Evolutionary conservation across 1,140 invertebrate genomes (phyloP).

Genomic region (Vanessa tameamea): DNA sequence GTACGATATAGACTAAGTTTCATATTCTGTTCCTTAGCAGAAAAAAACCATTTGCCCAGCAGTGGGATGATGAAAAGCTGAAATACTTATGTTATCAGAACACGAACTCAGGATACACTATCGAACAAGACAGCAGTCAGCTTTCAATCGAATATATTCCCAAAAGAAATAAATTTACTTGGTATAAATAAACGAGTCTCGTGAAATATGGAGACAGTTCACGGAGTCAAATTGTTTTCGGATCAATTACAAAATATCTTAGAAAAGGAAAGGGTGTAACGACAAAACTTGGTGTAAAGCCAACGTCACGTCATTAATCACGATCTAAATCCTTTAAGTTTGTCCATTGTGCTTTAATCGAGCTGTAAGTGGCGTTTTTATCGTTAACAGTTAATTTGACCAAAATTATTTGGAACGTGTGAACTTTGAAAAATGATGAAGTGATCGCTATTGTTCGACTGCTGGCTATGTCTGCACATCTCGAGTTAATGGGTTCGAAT

Average conservation of each 20-base stretch:
- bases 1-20: no score
- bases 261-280: conserved; percentile 1
- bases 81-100: neutral
- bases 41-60: no score
- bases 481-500: no score
- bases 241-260: conserved; percentile 6
- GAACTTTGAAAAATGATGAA: no score
- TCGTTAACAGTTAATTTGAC: neutral
- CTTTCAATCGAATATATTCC: conserved; percentile 4
- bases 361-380: neutral
- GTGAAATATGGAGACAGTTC: neutral
- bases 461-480: no score
- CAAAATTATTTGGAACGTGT: no score
- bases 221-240: conserved; percentile 7
- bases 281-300: conserved; percentile 10
- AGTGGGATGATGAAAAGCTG: no score
- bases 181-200: neutral
- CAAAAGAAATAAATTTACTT: conserved; percentile 8
- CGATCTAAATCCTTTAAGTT: conserved; percentile 8
- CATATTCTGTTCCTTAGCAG: no score
- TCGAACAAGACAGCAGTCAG: neutral
- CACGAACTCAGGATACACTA: neutral
- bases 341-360: conserved; percentile 8
- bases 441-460: no score
- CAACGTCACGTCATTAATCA: conserved; percentile 19